These are phyloP conservation scores for Heliothis peltigera DNA, from an alignment of 2,888 invertebrate genomes.

Conservation along the genomic window DNA sequence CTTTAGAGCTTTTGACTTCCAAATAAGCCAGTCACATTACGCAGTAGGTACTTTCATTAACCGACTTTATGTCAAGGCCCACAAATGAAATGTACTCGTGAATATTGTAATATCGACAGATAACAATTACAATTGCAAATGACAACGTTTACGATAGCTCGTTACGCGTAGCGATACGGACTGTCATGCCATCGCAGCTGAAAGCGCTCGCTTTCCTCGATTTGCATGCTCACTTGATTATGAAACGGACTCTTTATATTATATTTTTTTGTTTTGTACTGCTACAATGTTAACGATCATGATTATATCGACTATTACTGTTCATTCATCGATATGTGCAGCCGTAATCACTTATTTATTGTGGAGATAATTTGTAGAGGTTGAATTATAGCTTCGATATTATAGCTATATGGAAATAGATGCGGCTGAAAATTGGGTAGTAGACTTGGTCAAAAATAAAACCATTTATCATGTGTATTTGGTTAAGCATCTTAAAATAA, in stretches of 20 bases:
- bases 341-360: not conserved
- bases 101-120: slow-evolving; percentile 38
- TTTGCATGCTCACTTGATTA: slow-evolving; percentile 62
- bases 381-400: too few species aligned
- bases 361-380: too few species aligned
- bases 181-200: slow-evolving; percentile 51
- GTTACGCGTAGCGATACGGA: slow-evolving; percentile 31
- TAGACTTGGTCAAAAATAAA: too few species aligned
- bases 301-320: not conserved
- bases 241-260: slow-evolving; percentile 26
- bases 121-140: slow-evolving; percentile 56
- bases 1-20: slow-evolving; percentile 5
- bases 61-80: slow-evolving; percentile 46
- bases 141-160: slow-evolving; percentile 32
- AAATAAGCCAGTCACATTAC: slow-evolving; percentile 15
- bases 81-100: slow-evolving; percentile 21
- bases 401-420: too few species aligned
- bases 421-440: too few species aligned
- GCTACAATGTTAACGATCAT: not conserved
- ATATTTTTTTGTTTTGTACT: slow-evolving; percentile 19
- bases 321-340: not conserved
- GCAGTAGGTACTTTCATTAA: slow-evolving; percentile 45
- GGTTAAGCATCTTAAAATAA: too few species aligned
- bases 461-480: too few species aligned
- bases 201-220: slow-evolving; percentile 64